Base-by-base conservation (phyloP, 2,113 vertebrate species). In the Nyctereutes procyonoides region DNA sequence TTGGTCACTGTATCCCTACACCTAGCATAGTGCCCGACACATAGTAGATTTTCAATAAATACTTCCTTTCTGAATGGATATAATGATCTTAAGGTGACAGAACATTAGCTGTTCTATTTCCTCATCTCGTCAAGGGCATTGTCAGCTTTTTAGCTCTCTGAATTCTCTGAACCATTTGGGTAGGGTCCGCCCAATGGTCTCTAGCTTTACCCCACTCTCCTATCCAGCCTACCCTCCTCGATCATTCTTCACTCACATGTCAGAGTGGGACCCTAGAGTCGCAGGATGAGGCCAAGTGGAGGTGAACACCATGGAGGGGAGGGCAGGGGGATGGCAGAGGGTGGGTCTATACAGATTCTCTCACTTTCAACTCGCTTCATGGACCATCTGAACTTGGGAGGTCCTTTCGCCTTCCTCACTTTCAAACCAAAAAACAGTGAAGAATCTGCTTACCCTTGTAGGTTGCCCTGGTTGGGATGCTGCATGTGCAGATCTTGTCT, bases 401-500 rank as follows among this genome's bases (percentile, higher is more conserved):
- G 4, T 3, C 22, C 91, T 53, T 85, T 55, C 19, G 74, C 62
- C 55, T 69, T 74, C 28, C 35, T 76, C 3, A 3, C 87, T 60
- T 76, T 15, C 4, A 53, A 28, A 22, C 28, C 26, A 20, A 69
- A 35, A 62, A 3, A 3, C 4, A 71, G 73, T 65, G 17, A 35
- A 8, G 77, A 1, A 43, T 19, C 4, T 51, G 63, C 92, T 1
- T 90, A 96, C 98, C 97, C 97, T 51, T 97, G 90, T 94, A 69
- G 55, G 19, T n/a, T 2, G 80, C 19, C 56, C 92, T 88, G 65
- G 71, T 96, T 0, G 58, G 92, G 76, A 98, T 86, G 62, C 0
- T 94, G 51, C 98, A 98, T 60, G 71, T 3, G 38, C 98, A 98
- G 32, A 84, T 90, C 76, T 65, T 35, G 48, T 93, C 62, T 6